Base-by-base conservation (phyloP, 2,888 invertebrate genomes). In the Andrena hattorfiana region DNA sequence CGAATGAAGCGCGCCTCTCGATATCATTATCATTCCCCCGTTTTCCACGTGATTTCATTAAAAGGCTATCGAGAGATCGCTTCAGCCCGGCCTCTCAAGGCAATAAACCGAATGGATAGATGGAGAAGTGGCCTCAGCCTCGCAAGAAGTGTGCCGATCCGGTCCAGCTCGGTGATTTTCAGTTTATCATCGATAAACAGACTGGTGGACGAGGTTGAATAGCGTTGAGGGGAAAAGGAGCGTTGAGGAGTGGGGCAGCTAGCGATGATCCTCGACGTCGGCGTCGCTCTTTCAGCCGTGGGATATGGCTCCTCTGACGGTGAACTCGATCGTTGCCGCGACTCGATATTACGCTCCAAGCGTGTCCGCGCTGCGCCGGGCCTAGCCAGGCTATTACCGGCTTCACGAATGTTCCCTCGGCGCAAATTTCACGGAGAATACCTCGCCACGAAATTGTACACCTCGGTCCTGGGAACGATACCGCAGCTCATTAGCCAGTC, bases 1-100 rank as follows among this genome's bases (percentile, higher is more conserved):
- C 76, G 68, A 75, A 69, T 54, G 76, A 64, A 79, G 59, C 69
- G 70, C 56, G 69, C 35, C 67, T n/a, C 70, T 70, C 76, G 64
- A 70, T 70, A 77, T 72, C 72, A 72, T 77, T 77, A 72, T 77
- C 64, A 81, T 77, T 81, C 72, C 72, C 67, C 72, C 67, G 67
- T 77, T 77, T 56, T 72, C 81, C 81, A 72, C 42, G 70, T 77
- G 81, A 81, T 81, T 81, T 77, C 71, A 72, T 77, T 81, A 77
- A 81, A 77, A 72, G 81, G 72, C 77, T 63, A 72, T 68, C 67
- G 63, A 56, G 28, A 35, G 66, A 81, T 77, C 77, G 67, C 54
- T 62, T 64, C 48, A 63, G 60, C 68, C 67, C 23, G 68, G 56
- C 13, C 56, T 56, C 68, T 68, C 49, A 51, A 64, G 49, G 48